phyloP scores from a whole-genome alignment of 2,888 invertebrate species.

The Amblyjoppa fuscipennis region DNA sequence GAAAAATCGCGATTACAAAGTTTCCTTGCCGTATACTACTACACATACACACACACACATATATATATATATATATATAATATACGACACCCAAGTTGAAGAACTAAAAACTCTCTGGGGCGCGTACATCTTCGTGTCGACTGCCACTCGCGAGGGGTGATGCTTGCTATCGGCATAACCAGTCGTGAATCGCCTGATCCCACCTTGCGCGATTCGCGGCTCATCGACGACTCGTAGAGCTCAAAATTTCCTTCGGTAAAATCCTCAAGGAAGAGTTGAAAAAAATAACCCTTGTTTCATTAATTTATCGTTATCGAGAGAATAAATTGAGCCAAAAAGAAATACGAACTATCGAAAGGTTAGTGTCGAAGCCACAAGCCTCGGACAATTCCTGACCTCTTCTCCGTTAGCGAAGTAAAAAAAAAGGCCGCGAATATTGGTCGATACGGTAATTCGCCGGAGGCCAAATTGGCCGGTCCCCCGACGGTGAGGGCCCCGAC shows the following conservation, averaged over 20 bases:
- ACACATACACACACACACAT: slow-evolving; percentile 4
- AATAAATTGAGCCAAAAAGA: background rate
- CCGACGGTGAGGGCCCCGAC: background rate
- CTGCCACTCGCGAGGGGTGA: slow-evolving; percentile 4
- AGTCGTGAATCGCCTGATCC: background rate
- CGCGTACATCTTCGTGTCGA: background rate
- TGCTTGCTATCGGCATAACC: background rate
- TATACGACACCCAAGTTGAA: slow-evolving; percentile 10
- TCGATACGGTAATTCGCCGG: slow-evolving; percentile 18
- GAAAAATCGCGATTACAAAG: slow-evolving; percentile 35
- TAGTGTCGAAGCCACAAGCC: slow-evolving; percentile 36
- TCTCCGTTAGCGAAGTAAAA: background rate
- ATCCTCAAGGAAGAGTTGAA: background rate
- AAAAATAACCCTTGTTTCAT: background rate
- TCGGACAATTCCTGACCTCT: slow-evolving; percentile 21
- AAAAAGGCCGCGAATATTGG: slow-evolving; percentile 24
- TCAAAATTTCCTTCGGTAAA: background rate
- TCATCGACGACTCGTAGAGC: background rate
- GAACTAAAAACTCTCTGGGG: slow-evolving; percentile 19
- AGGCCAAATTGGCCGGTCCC: slow-evolving; percentile 19
- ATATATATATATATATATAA: slow-evolving; percentile 7
- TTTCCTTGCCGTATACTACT: background rate
- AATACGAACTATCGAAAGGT: background rate
- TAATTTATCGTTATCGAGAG: background rate
- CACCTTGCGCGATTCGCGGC: background rate